A percentile compares a stretch with the other conserved stretches of the same genome.
Conservation (phyloP, 2,888 invertebrate genomes). For the Temnothorax rugatulus region DNA sequence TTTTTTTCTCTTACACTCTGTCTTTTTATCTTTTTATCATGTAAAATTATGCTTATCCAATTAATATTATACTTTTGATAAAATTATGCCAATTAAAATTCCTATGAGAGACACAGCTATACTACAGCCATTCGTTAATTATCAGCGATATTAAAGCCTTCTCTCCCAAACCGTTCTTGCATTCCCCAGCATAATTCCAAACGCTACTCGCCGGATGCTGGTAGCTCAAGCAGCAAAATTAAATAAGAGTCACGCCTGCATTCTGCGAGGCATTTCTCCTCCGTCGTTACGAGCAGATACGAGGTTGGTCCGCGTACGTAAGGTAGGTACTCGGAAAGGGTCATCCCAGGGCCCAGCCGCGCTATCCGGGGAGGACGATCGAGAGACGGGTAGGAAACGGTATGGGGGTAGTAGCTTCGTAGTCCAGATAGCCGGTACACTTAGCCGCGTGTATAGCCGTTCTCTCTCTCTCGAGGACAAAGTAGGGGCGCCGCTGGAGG, state of each 20-base stretch:
- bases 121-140: conserved; percentile 22
- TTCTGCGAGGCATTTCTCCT: conserved; percentile 66
- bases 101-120: not conserved
- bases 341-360: conserved; percentile 75
- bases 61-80: not conserved
- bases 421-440: conserved; percentile 80
- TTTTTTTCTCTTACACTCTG: not conserved
- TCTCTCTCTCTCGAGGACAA: conserved; percentile 74
- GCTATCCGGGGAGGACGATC: conserved; percentile 64
- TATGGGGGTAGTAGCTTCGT: conserved; percentile 76
- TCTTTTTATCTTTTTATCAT: not conserved
- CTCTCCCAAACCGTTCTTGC: conserved; percentile 12
- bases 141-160: conserved; percentile 37
- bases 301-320: conserved; percentile 64
- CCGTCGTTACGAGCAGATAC: conserved; percentile 53
- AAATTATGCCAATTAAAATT: conserved; percentile 28
- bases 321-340: conserved; percentile 73
- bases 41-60: conserved; percentile 2
- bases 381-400: conserved; percentile 59
- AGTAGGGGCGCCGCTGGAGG: conserved; percentile 51
- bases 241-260: conserved; percentile 74
- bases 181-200: conserved; percentile 40
- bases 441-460: conserved; percentile 79
- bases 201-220: conserved; percentile 50
- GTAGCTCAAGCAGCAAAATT: conserved; percentile 67